Conservation (phyloP, 1,140 invertebrate species). For the Pachyrhynchus sulphureomaculatus region DNA sequence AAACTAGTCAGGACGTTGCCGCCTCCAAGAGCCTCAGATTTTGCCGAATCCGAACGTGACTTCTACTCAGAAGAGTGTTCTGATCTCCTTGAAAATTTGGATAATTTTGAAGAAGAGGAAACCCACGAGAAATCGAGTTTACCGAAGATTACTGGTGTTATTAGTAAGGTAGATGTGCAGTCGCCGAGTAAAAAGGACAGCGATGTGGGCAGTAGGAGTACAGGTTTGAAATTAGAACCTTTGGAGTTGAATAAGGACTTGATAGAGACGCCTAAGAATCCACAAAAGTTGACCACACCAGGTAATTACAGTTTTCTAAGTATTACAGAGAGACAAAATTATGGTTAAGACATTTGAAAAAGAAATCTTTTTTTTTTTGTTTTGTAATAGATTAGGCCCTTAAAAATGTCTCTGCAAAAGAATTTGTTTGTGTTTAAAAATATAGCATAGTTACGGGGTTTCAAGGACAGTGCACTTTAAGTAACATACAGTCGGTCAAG, state of each 20-base stretch:
- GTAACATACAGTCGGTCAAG: too few relatives aligned
- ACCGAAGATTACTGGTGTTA: slow-evolving; percentile 2
- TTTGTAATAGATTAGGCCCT: too few relatives aligned
- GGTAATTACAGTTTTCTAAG: slow-evolving; percentile 26
- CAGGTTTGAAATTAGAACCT: background rate
- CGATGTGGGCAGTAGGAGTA: background rate
- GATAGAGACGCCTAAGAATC: slow-evolving; percentile 40
- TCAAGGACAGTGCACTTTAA: too few relatives aligned
- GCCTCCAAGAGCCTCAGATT: slow-evolving; percentile 44
- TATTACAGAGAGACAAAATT: too few relatives aligned
- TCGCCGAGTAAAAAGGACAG: background rate
- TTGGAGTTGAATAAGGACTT: slow-evolving; percentile 43
- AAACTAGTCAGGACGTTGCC: slow-evolving; percentile 39
- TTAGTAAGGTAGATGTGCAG: background rate
- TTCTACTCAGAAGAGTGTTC: slow-evolving; percentile 48
- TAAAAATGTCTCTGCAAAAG: too few relatives aligned
- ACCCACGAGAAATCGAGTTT: slow-evolving; percentile 21
- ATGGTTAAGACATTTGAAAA: too few relatives aligned
- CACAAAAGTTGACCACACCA: slow-evolving; percentile 47
- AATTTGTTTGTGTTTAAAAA: too few relatives aligned
- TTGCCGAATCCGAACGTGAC: slow-evolving; percentile 44
- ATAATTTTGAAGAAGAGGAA: slow-evolving; percentile 39
- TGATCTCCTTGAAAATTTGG: slow-evolving; percentile 46
- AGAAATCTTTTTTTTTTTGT: too few relatives aligned
- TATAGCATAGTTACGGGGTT: too few relatives aligned